Conservation (phyloP, 1,140 invertebrate genomes). For the Trypoxylus dichotomus region DNA sequence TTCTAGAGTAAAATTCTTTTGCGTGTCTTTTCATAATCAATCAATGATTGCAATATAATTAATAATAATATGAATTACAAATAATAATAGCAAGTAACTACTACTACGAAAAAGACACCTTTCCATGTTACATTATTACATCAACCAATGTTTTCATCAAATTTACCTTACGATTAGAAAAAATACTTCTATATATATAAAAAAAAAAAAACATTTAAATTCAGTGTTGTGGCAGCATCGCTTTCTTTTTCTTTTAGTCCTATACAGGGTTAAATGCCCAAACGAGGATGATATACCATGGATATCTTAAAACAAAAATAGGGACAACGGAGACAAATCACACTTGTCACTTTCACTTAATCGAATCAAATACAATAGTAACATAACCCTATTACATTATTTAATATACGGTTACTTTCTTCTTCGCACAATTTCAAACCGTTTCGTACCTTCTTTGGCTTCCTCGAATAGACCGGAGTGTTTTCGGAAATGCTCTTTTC, state of each 20-base stretch:
- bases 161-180: not conserved
- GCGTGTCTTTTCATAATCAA: not conserved
- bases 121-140: not conserved
- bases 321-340: not conserved
- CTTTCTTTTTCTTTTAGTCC: not conserved
- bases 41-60: not conserved
- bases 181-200: not conserved
- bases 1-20: not conserved
- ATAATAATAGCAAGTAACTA: not conserved
- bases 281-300: not conserved
- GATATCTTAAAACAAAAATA: not conserved
- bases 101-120: not conserved
- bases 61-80: not conserved
- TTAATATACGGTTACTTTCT: not conserved
- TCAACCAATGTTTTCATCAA: not conserved
- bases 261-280: not conserved
- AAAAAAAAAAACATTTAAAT: not conserved
- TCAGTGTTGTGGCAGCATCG: not conserved
- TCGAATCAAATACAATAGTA: no score
- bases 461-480: slow-evolving; percentile 59
- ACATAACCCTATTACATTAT: no score
- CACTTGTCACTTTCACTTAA: no score
- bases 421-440: not conserved
- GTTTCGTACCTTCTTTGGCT: not conserved
- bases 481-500: slow-evolving; percentile 72